These are phyloP conservation scores for Microtus richardsoni DNA, from an alignment of 2,113 vertebrate species.

Conservation along the genomic window DNA sequence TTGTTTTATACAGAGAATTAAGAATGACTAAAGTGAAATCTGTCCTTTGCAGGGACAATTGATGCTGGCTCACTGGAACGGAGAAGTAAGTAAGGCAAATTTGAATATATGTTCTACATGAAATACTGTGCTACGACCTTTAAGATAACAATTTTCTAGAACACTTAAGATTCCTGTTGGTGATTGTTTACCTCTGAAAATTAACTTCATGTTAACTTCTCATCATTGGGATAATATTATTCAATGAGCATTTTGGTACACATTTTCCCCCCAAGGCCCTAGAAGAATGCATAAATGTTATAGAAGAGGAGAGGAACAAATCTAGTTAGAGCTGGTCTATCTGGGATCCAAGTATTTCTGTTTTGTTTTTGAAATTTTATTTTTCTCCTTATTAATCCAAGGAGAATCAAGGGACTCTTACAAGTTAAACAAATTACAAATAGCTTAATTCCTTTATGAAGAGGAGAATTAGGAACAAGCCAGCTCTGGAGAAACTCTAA, in stretches of 20 bases:
- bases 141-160: constrained; percentile 38
- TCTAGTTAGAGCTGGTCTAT: constrained; percentile 18
- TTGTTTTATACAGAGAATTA: not conserved
- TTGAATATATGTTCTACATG: not conserved
- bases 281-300: not conserved
- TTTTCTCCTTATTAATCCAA: constrained; percentile 55
- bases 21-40: not conserved
- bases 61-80: not conserved
- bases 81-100: not conserved
- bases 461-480: constrained; percentile 45
- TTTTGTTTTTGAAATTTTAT: constrained; percentile 32
- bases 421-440: constrained; percentile 77
- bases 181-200: constrained; percentile 8
- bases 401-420: constrained; percentile 52
- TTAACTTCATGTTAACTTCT: constrained; percentile 61
- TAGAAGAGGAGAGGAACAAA: constrained; percentile 53
- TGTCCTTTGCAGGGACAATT: not conserved
- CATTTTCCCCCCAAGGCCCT: not conserved
- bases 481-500: constrained; percentile 63
- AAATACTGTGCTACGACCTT: not conserved
- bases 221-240: not conserved
- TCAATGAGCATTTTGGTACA: constrained; percentile 5
- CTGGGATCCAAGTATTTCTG: constrained; percentile 6
- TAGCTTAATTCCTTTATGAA: constrained; percentile 65
- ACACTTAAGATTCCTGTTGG: constrained; percentile 1